These are phyloP conservation scores for Triops cancriformis DNA, from an alignment of 1,140 invertebrate genomes.

Conservation along the genomic window DNA sequence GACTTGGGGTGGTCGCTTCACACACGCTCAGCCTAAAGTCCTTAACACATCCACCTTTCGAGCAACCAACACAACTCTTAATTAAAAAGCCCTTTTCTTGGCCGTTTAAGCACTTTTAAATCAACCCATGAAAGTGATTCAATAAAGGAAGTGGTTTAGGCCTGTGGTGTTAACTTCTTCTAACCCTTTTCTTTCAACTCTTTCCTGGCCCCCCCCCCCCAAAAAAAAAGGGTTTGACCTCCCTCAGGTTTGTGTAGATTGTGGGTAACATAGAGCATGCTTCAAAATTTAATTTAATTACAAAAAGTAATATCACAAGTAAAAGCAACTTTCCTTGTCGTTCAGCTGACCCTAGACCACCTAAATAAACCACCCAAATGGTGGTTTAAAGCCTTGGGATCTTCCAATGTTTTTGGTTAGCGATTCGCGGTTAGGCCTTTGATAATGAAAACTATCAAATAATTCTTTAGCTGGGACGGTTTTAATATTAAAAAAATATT, in stretches of 20 bases:
- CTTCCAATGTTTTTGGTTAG: not conserved
- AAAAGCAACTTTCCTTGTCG: too few relatives aligned
- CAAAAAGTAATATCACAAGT: too few relatives aligned
- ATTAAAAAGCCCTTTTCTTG: not conserved
- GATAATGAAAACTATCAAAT: not conserved
- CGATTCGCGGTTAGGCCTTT: not conserved
- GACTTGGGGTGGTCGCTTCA: slow-evolving; percentile 3
- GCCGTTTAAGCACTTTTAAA: not conserved
- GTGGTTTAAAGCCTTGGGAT: not conserved
- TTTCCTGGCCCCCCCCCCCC: not conserved
- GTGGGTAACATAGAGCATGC: not conserved
- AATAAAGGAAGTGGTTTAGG: not conserved
- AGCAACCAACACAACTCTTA: not conserved
- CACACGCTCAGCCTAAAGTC: not conserved
- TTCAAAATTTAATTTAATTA: too few relatives aligned
- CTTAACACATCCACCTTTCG: not conserved
- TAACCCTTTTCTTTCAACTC: not conserved
- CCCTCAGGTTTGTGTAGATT: not conserved
- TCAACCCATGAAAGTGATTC: not conserved
- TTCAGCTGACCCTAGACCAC: not conserved
- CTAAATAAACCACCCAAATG: not conserved
- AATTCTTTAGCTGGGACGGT: not conserved
- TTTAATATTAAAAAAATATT: not conserved
- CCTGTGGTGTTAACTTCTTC: not conserved
- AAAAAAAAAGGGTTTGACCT: slow-evolving; percentile 7